Percentiles rank a stretch among this genome's conserved stretches.
phyloP scores from a whole-genome alignment of 2,113 vertebrate species.

The Cottus gobio region DNA sequence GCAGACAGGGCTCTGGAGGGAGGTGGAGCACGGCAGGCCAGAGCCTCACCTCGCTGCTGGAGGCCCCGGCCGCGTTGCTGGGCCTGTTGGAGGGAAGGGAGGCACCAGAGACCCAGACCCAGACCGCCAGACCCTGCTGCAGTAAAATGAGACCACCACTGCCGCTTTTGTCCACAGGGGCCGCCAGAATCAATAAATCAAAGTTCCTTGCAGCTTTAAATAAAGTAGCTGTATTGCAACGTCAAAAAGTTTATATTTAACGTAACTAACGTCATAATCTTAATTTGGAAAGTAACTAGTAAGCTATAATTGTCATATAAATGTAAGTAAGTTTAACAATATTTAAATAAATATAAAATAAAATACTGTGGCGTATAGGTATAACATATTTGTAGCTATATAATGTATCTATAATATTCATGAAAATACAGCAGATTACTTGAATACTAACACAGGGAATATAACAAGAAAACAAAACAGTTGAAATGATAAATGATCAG shows the following conservation, averaged over 20 bases:
- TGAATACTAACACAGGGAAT: neutral
- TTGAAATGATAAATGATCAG: neutral
- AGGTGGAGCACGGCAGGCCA: neutral
- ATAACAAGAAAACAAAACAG: neutral
- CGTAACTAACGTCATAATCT: too few relatives aligned
- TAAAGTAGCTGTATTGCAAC: neutral
- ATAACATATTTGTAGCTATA: neutral
- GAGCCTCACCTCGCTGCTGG: too few relatives aligned
- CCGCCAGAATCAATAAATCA: neutral
- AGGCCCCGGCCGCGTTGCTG: too few relatives aligned
- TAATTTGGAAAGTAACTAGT: neutral
- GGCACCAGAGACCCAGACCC: too few relatives aligned
- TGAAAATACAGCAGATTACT: neutral
- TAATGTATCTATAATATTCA: neutral
- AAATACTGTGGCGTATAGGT: neutral
- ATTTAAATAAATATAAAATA: neutral
- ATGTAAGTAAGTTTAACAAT: too few relatives aligned
- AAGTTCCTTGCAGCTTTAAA: neutral
- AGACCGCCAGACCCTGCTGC: neutral
- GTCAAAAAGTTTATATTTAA: neutral
- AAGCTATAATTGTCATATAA: neutral
- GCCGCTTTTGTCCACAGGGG: neutral
- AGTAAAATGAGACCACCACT: neutral
- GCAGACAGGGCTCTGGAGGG: neutral
- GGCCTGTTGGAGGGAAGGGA: too few relatives aligned